Evolutionary conservation across 2,797 vertebrate species (phyloP).

Genomic region (Erpetoichthys calabaricus): DNA sequence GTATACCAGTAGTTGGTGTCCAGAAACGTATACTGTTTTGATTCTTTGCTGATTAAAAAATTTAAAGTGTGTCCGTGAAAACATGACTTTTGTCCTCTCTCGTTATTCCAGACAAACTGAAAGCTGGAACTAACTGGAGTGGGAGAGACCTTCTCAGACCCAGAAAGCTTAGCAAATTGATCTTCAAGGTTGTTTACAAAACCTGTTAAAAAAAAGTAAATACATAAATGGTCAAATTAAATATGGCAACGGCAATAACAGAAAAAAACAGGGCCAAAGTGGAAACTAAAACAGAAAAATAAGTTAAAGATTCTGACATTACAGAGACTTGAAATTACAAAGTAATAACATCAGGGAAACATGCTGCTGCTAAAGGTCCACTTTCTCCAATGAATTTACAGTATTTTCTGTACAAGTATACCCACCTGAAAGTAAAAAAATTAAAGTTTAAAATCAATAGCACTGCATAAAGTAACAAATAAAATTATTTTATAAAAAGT

Average conservation of each 20-base stretch:
- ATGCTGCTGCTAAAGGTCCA: too few species aligned
- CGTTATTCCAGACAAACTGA: conserved; percentile 52
- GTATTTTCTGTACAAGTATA: too few species aligned
- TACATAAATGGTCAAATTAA: neutral
- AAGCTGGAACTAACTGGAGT: conserved; percentile 47
- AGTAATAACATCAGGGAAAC: neutral
- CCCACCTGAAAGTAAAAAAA: too few species aligned
- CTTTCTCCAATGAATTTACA: too few species aligned
- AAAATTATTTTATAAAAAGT: too few species aligned
- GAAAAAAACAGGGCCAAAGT: too few species aligned
- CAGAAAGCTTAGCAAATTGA: conserved; percentile 45
- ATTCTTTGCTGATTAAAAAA: conserved; percentile 33
- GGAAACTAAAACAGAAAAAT: too few species aligned
- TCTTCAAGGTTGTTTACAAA: conserved; percentile 50
- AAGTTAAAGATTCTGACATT: too few species aligned
- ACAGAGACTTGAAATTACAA: neutral
- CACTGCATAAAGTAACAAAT: too few species aligned
- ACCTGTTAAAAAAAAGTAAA: conserved; percentile 37
- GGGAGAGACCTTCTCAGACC: conserved; percentile 19
- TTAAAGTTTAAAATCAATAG: too few species aligned
- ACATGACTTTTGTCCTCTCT: conserved; percentile 33
- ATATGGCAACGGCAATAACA: too few species aligned
- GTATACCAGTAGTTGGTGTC: conserved; percentile 60
- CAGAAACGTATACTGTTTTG: conserved; percentile 19
- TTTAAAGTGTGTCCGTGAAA: conserved; percentile 48